phyloP scores from a whole-genome alignment of 1,140 invertebrate genomes.

The Drosophila subobscura region DNA sequence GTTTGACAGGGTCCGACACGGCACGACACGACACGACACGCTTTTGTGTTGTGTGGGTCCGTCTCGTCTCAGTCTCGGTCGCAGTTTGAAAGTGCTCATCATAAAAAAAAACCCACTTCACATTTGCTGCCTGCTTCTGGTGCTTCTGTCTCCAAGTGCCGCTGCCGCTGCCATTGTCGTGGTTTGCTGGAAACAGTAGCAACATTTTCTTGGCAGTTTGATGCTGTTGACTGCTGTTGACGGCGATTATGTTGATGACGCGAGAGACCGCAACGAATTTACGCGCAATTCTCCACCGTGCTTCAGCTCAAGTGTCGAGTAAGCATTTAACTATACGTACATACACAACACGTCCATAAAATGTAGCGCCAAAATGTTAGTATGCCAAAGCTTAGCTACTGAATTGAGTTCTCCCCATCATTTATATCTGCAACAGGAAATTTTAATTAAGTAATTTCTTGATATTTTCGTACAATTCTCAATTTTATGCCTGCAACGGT shows the following conservation, averaged over 20 bases:
- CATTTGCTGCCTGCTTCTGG: constrained; percentile 43
- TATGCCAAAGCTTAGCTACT: neutral
- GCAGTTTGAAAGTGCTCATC: constrained; percentile 65
- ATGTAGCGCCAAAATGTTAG: constrained; percentile 54
- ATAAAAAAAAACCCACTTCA: constrained; percentile 69
- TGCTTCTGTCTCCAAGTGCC: constrained; percentile 28
- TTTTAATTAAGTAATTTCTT: no score
- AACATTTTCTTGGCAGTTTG: constrained; percentile 78
- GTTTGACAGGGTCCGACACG: constrained; percentile 32
- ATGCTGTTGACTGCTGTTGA: constrained; percentile 80
- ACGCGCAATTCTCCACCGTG: constrained; percentile 77
- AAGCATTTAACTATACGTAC: constrained; percentile 70
- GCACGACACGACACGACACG: constrained; percentile 44
- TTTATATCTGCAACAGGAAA: neutral
- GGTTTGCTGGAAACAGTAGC: constrained; percentile 72
- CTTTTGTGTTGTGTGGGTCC: constrained; percentile 58
- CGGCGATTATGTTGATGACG: constrained; percentile 81
- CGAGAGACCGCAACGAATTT: constrained; percentile 80
- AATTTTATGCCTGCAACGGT: no score
- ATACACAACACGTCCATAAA: constrained; percentile 31
- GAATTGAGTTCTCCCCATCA: neutral
- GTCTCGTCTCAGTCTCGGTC: constrained; percentile 16
- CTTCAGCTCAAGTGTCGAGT: constrained; percentile 47
- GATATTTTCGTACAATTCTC: no score
- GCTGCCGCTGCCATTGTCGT: constrained; percentile 20